phyloP scores from a whole-genome alignment of 2,888 invertebrate species.

The Palloptera scutellata region DNA sequence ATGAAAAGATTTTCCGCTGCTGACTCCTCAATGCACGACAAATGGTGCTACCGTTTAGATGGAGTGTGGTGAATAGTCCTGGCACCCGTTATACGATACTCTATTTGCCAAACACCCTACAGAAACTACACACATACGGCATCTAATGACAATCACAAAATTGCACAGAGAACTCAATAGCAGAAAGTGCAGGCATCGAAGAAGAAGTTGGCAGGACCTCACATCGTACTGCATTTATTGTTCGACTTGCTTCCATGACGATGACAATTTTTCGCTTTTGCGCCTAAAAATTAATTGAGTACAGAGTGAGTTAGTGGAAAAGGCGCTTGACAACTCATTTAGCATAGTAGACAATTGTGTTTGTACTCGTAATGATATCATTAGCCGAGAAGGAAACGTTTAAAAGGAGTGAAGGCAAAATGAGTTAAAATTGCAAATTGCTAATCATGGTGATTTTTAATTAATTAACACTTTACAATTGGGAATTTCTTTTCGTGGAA shows the following conservation, averaged over 20 bases:
- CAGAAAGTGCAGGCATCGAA: not conserved
- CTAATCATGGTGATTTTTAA: not conserved
- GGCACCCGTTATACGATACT: too few species aligned
- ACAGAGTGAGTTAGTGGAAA: constrained; percentile 31
- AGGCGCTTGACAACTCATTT: constrained; percentile 36
- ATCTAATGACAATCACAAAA: too few species aligned
- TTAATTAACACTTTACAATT: constrained; percentile 27
- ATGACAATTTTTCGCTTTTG: constrained; percentile 4
- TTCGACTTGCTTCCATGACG: not conserved
- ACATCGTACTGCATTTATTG: constrained; percentile 8
- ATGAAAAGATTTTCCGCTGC: too few species aligned
- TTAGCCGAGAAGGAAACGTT: constrained; percentile 28
- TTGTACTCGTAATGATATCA: constrained; percentile 35
- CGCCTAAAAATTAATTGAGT: not conserved
- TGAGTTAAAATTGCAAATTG: too few species aligned
- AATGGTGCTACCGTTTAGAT: too few species aligned
- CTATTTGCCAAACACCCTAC: too few species aligned
- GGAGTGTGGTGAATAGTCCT: too few species aligned
- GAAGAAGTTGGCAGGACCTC: constrained; percentile 26
- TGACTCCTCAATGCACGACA: too few species aligned
- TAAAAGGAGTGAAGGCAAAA: constrained; percentile 5
- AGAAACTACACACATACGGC: too few species aligned
- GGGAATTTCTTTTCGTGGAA: constrained; percentile 24
- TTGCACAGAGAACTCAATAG: not conserved
- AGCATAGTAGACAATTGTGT: constrained; percentile 14